Percentiles rank a stretch among this genome's conserved stretches.
These are phyloP conservation scores for Elmis aenea DNA, from an alignment of 2,888 invertebrate genomes.

Conservation along the genomic window DNA sequence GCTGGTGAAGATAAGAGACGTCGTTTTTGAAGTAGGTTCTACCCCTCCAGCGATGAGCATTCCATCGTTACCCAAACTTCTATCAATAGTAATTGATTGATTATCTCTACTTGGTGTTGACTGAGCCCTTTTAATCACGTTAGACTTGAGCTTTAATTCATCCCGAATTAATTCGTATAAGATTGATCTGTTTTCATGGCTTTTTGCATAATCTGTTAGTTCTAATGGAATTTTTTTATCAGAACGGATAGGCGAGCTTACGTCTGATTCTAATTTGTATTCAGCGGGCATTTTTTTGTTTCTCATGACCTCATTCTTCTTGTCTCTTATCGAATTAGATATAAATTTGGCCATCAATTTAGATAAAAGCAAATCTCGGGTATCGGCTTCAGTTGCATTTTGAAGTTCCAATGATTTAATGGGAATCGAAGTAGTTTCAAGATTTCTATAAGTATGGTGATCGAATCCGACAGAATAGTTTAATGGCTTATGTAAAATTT, in stretches of 20 bases:
- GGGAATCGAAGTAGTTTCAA: too few relatives aligned
- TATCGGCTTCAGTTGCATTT: not conserved
- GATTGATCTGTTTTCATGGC: slow-evolving; percentile 14
- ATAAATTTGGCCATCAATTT: slow-evolving; percentile 6
- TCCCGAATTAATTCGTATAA: slow-evolving; percentile 11
- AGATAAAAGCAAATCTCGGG: slow-evolving; percentile 1
- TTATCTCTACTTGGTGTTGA: slow-evolving; percentile 13
- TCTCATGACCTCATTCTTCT: too few relatives aligned
- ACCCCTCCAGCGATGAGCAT: slow-evolving; percentile 9
- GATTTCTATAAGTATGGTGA: too few relatives aligned
- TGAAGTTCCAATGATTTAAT: not conserved
- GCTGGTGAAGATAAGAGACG: slow-evolving; percentile 9
- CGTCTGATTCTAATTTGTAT: too few relatives aligned
- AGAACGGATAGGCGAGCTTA: too few relatives aligned
- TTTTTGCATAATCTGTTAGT: slow-evolving; percentile 6
- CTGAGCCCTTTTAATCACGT: slow-evolving; percentile 13
- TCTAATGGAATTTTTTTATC: slow-evolving; percentile 1
- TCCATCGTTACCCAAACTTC: slow-evolving; percentile 9
- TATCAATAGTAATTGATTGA: slow-evolving; percentile 16
- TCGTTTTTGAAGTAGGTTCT: slow-evolving; percentile 6
- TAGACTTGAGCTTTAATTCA: slow-evolving; percentile 12
- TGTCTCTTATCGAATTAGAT: slow-evolving; percentile 3
- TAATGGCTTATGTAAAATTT: too few relatives aligned
- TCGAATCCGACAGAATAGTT: too few relatives aligned
- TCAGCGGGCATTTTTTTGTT: too few relatives aligned